Evolutionary conservation across 2,113 vertebrate species (phyloP).

Genomic region (Sturnira hondurensis): DNA sequence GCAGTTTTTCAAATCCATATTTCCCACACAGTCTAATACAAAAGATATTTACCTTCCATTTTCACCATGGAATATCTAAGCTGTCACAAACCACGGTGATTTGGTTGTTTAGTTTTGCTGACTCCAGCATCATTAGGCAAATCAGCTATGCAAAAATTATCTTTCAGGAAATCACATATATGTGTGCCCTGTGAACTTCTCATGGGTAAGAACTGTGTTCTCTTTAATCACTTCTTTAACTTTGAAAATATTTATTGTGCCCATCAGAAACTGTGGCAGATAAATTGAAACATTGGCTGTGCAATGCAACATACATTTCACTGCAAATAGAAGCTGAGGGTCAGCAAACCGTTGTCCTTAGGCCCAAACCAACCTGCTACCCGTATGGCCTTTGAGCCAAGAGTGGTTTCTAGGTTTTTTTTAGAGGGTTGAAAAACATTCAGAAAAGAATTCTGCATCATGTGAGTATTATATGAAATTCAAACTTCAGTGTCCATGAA

Average conservation of each 20-base stretch:
- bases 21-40: constrained; percentile 24
- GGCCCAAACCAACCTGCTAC: not conserved
- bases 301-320: not conserved
- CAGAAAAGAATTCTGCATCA: not conserved
- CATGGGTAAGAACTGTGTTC: not conserved
- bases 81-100: constrained; percentile 37
- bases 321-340: not conserved
- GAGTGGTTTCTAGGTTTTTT: not conserved
- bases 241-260: not conserved
- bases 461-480: not conserved
- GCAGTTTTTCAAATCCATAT: not conserved
- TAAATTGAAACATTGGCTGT: not conserved
- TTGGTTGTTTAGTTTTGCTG: constrained; percentile 7
- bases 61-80: constrained; percentile 42
- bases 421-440: constrained; percentile 1
- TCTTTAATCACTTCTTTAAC: not conserved
- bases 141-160: constrained; percentile 25
- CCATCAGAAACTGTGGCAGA: not conserved
- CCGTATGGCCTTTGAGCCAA: not conserved
- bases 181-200: not conserved
- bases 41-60: constrained; percentile 55
- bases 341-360: not conserved
- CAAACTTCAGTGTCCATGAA: not conserved
- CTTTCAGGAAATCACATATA: constrained; percentile 19
- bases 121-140: constrained; percentile 35